Percentiles rank a stretch among this genome's conserved stretches.
Evolutionary conservation across 2,888 invertebrate species (phyloP).

Genomic region (Horisme vitalbata): DNA sequence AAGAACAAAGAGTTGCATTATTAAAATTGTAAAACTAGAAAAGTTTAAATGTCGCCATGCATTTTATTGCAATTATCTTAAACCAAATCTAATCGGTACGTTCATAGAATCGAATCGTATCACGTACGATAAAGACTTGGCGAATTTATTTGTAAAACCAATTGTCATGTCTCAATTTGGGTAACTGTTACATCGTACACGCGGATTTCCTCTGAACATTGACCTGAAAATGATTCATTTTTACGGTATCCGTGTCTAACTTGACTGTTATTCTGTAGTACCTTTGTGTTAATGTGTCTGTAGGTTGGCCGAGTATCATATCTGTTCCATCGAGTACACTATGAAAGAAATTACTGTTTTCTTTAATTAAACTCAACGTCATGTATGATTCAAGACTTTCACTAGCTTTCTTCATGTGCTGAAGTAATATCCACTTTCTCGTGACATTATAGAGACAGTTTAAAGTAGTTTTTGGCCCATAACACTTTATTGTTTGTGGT

Average conservation of each 20-base stretch:
- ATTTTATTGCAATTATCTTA: not conserved
- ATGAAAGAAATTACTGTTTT: slow-evolving; percentile 28
- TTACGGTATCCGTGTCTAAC: slow-evolving; percentile 53
- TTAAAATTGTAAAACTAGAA: not conserved
- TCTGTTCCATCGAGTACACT: slow-evolving; percentile 21
- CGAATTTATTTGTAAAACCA: slow-evolving; percentile 64
- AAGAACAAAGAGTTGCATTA: too few relatives aligned
- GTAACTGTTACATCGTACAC: slow-evolving; percentile 64
- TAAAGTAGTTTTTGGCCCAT: not conserved
- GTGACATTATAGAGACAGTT: not conserved
- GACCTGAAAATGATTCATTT: slow-evolving; percentile 75
- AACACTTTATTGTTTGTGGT: not conserved
- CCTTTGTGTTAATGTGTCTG: slow-evolving; percentile 46
- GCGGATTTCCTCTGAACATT: slow-evolving; percentile 60
- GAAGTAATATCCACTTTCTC: slow-evolving; percentile 27
- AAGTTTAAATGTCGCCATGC: slow-evolving; percentile 4
- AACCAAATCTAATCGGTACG: not conserved
- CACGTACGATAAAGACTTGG: slow-evolving; percentile 54
- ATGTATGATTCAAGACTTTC: slow-evolving; percentile 31
- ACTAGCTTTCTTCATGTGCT: slow-evolving; percentile 31
- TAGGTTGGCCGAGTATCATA: slow-evolving; percentile 43
- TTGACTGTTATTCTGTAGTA: slow-evolving; percentile 49
- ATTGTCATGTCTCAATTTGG: slow-evolving; percentile 71
- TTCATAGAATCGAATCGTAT: slow-evolving; percentile 60
- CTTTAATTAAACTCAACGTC: slow-evolving; percentile 33